Conservation (phyloP, 2,888 invertebrate genomes). For the Ceratothoa steindachneri region DNA sequence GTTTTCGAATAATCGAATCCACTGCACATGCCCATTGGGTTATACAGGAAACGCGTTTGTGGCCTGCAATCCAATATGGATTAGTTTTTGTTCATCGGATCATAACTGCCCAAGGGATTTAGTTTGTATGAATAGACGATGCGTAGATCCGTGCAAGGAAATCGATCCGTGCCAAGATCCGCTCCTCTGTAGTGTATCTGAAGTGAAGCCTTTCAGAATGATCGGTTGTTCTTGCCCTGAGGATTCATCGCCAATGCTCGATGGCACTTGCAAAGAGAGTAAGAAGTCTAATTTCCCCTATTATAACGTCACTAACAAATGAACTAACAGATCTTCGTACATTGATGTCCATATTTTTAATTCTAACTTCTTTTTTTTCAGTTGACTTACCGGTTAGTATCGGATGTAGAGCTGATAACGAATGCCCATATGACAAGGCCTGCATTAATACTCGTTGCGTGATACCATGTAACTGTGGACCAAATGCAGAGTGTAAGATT, state of each 20-base stretch:
- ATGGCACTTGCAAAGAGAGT: constrained; percentile 39
- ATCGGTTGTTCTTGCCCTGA: constrained; percentile 77
- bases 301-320: too few relatives aligned
- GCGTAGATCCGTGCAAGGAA: constrained; percentile 71
- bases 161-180: constrained; percentile 48
- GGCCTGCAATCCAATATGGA: constrained; percentile 58
- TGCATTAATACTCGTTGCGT: constrained; percentile 74
- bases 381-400: constrained; percentile 59
- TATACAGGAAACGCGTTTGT: constrained; percentile 71
- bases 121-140: constrained; percentile 73
- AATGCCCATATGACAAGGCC: constrained; percentile 73
- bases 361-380: constrained; percentile 48
- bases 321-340: too few relatives aligned
- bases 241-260: constrained; percentile 66
- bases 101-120: constrained; percentile 73
- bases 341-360: too few relatives aligned
- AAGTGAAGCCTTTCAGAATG: constrained; percentile 49
- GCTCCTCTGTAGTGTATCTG: constrained; percentile 49
- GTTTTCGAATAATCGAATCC: constrained; percentile 72
- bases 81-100: constrained; percentile 65
- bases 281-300: too few relatives aligned
- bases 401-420: constrained; percentile 70
- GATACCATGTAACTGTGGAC: constrained; percentile 80
- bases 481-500: constrained; percentile 58
- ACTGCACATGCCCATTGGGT: constrained; percentile 76